Conservation (phyloP, 2,797 vertebrate genomes). For the Enteromius paludinosus region DNA sequence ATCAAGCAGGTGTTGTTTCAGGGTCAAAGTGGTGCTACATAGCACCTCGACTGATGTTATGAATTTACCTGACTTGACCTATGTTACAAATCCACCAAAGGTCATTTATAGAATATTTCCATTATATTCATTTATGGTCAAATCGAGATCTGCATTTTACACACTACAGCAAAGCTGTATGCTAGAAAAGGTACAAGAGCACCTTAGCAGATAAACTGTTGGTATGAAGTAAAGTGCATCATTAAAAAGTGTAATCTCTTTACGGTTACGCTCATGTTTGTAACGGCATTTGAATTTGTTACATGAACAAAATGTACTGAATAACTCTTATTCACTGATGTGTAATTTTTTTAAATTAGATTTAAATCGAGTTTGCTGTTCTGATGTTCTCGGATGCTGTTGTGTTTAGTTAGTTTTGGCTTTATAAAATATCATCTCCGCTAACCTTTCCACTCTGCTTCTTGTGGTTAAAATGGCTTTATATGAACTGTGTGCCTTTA, state of each 20-base stretch:
- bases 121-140: neutral
- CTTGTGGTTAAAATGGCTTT: neutral
- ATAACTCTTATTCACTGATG: neutral
- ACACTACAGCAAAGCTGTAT: constrained; percentile 41
- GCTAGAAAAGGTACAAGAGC: constrained; percentile 14
- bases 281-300: neutral
- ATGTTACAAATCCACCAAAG: neutral
- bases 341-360: neutral
- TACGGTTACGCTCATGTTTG: neutral
- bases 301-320: neutral
- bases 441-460: neutral
- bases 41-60: neutral
- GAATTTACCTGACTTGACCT: neutral
- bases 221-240: neutral
- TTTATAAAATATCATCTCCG: constrained; percentile 11
- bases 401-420: neutral
- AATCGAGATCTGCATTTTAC: constrained; percentile 2
- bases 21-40: constrained; percentile 18
- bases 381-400: neutral
- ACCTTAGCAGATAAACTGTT: neutral
- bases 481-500: constrained; percentile 4
- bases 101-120: neutral
- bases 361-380: neutral
- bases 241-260: neutral
- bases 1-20: constrained; percentile 59